These are phyloP conservation scores for Dromas ardeola DNA, from an alignment of 2,113 vertebrate genomes.

Conservation along the genomic window DNA sequence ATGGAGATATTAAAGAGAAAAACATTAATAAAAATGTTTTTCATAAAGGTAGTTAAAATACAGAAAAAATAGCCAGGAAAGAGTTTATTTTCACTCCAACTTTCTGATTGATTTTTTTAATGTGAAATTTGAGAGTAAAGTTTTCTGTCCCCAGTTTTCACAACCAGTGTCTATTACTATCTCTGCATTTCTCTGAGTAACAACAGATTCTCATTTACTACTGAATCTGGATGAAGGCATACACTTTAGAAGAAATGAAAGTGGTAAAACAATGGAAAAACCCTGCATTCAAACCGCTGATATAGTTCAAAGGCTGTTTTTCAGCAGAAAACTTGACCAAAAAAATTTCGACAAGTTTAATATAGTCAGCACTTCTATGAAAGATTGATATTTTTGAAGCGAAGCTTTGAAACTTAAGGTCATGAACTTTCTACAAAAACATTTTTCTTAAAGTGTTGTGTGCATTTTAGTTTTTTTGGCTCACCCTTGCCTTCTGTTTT, in stretches of 20 bases:
- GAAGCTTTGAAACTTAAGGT: slow-evolving; percentile 8
- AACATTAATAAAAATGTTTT: not conserved
- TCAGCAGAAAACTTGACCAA: not conserved
- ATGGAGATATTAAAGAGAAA: not conserved
- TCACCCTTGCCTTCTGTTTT: not conserved
- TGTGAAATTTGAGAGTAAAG: not conserved
- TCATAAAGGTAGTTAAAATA: not conserved
- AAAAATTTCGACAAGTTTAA: slow-evolving; percentile 3
- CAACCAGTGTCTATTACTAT: not conserved
- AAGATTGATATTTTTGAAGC: slow-evolving; percentile 11
- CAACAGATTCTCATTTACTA: not conserved
- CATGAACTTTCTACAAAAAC: not conserved
- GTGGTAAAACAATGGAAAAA: not conserved
- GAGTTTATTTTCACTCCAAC: not conserved
- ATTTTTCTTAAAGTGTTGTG: not conserved
- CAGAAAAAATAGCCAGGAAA: not conserved
- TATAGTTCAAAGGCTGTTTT: not conserved
- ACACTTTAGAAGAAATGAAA: not conserved
- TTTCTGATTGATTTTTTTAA: not conserved
- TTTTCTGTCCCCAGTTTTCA: not conserved
- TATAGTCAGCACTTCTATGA: not conserved
- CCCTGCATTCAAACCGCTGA: not conserved
- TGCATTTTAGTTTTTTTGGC: not conserved
- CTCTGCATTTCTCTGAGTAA: not conserved
- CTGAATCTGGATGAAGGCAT: not conserved